Conservation (phyloP, 2,113 vertebrate species). For the Sinocyclocheilus grahami region DNA sequence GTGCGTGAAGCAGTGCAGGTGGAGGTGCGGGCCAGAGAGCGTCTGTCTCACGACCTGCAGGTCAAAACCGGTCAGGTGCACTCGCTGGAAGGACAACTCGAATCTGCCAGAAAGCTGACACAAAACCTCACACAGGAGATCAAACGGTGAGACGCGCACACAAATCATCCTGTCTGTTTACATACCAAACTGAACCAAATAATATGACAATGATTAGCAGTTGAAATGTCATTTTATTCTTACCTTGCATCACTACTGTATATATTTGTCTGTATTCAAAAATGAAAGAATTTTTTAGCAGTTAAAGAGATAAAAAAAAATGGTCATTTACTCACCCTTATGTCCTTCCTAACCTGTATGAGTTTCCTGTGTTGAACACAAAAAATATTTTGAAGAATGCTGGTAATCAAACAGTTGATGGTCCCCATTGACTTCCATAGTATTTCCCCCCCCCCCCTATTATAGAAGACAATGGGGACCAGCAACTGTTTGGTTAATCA, state of each 20-base stretch:
- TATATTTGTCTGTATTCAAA: neutral
- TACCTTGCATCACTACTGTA: neutral
- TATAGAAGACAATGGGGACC: too few species aligned
- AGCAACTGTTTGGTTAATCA: too few species aligned
- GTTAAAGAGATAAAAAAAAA: too few species aligned
- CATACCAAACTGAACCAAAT: neutral
- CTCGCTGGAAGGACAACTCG: constrained; percentile 78
- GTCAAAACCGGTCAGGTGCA: constrained; percentile 74
- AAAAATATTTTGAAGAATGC: too few species aligned
- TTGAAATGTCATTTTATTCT: neutral
- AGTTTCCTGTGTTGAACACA: too few species aligned
- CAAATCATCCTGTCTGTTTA: neutral
- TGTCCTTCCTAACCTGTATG: too few species aligned
- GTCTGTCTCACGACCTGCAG: constrained; percentile 75
- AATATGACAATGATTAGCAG: neutral
- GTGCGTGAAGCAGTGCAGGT: constrained; percentile 65
- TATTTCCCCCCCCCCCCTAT: accelerated
- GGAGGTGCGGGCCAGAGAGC: constrained; percentile 61
- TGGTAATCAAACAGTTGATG: too few species aligned
- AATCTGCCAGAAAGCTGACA: constrained; percentile 65
- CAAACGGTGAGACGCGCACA: constrained; percentile 69
- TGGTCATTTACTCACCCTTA: too few species aligned
- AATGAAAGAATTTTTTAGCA: neutral
- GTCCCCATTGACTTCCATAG: too few species aligned
- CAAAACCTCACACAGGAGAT: constrained; percentile 76